A percentile compares a stretch with the other conserved stretches of the same genome.
Evolutionary conservation across 1,140 invertebrate species (phyloP).

Genomic region (Diplogasteroides magnus): DNA sequence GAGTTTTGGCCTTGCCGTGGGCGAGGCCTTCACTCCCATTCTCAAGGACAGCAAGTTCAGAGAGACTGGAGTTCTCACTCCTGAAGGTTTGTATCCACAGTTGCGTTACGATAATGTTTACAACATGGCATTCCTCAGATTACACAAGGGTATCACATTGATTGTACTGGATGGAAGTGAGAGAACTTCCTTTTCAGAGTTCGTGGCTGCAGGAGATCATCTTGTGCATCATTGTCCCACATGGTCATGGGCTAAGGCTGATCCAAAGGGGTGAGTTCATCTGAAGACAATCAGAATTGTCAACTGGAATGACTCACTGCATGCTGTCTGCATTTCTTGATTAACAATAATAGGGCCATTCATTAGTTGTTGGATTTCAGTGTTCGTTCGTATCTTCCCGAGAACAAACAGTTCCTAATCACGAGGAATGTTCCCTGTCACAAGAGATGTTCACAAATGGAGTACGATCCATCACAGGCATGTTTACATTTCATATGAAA

Average conservation of each 20-base stretch:
- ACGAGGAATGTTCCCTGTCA: slow-evolving; percentile 72
- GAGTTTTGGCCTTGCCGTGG: slow-evolving; percentile 84
- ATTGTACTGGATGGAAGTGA: not conserved
- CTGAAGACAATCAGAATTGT: not conserved
- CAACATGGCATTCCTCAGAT: too few species aligned
- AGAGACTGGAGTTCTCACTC: slow-evolving; percentile 94
- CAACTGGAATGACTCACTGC: slow-evolving; percentile 48
- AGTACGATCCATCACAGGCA: slow-evolving; percentile 77
- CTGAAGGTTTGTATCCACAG: slow-evolving; percentile 60
- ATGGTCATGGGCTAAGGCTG: slow-evolving; percentile 90
- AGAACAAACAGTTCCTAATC: slow-evolving; percentile 93
- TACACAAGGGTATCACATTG: too few species aligned
- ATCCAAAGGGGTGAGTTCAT: slow-evolving; percentile 69
- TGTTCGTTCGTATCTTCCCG: slow-evolving; percentile 37
- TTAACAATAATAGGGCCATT: slow-evolving; percentile 63
- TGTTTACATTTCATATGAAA: slow-evolving; percentile 7
- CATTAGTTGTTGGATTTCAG: slow-evolving; percentile 28
- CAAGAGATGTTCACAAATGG: slow-evolving; percentile 68
- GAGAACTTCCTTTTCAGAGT: slow-evolving; percentile 62
- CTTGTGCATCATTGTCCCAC: slow-evolving; percentile 97
- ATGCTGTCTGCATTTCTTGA: slow-evolving; percentile 65
- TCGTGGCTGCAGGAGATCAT: slow-evolving; percentile 94
- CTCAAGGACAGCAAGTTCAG: slow-evolving; percentile 96
- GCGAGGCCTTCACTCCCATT: slow-evolving; percentile 90
- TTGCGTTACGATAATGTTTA: too few species aligned